Evolutionary conservation across 2,797 vertebrate species (phyloP).

Genomic region (Hephaestus fuliginosus): DNA sequence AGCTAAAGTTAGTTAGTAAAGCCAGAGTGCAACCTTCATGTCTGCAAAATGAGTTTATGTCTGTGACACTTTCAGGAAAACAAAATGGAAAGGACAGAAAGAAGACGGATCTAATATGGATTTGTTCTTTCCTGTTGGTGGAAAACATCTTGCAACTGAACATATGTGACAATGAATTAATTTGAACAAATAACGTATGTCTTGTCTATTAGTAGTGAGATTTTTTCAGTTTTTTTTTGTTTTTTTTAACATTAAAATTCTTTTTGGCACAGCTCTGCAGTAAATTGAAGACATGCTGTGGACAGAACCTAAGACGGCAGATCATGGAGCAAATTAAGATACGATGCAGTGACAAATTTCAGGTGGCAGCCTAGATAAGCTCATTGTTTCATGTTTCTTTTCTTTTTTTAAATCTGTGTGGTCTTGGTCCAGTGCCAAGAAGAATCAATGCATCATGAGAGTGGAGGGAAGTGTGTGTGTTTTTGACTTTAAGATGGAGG

Average conservation of each 20-base stretch:
- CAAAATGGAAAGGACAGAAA: not conserved
- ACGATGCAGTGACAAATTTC: conserved; percentile 21
- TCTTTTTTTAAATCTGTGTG: conserved; percentile 20
- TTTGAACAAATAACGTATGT: not conserved
- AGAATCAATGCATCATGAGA: conserved; percentile 12
- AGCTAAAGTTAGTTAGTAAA: not conserved
- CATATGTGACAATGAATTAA: not conserved
- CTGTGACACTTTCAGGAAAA: not conserved
- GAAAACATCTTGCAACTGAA: not conserved
- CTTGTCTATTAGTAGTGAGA: not conserved
- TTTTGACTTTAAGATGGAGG: not conserved
- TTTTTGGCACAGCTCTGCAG: not conserved
- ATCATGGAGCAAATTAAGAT: conserved; percentile 34
- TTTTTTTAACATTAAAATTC: not conserved
- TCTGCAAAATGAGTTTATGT: not conserved
- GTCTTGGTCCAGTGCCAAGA: conserved; percentile 27
- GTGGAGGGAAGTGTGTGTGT: not conserved
- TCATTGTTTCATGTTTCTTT: conserved; percentile 28
- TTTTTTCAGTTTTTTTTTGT: not conserved
- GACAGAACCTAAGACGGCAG: not conserved
- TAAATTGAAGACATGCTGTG: not conserved
- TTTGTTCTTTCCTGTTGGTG: not conserved
- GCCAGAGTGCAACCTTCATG: not conserved
- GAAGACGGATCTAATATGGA: not conserved
- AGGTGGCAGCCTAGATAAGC: conserved; percentile 36